Evolutionary conservation across 2,113 vertebrate genomes (phyloP).

Genomic region (Channa argus): DNA sequence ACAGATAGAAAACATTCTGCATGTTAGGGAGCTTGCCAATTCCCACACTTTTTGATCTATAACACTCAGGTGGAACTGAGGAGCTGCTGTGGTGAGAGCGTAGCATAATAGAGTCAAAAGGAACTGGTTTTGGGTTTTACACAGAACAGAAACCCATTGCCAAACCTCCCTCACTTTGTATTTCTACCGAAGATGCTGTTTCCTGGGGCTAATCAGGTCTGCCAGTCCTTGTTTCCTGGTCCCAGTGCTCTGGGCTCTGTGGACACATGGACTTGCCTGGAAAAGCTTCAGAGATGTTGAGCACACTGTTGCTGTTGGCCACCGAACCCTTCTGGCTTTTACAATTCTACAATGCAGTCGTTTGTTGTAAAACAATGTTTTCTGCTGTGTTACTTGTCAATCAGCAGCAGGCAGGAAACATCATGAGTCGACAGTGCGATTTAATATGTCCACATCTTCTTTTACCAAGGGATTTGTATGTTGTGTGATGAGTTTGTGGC

Average conservation of each 20-base stretch:
- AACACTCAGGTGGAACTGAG: conserved; percentile 4
- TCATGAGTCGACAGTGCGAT: conserved; percentile 12
- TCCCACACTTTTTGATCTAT: background rate
- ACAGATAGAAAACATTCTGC: background rate
- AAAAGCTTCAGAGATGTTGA: conserved; percentile 60
- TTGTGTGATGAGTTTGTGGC: conserved; percentile 47
- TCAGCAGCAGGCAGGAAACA: conserved; percentile 52
- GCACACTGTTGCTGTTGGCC: conserved; percentile 77
- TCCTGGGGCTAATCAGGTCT: conserved; percentile 64
- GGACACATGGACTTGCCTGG: conserved; percentile 62
- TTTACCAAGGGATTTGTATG: conserved; percentile 45
- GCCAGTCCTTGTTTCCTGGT: conserved; percentile 76
- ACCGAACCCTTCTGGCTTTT: conserved; percentile 29
- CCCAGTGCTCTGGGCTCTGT: conserved; percentile 44
- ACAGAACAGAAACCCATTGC: conserved; percentile 35
- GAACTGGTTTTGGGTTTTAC: conserved; percentile 42
- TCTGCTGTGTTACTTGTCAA: conserved; percentile 44
- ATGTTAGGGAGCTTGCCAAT: background rate
- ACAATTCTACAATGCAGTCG: conserved; percentile 60
- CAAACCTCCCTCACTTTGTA: conserved; percentile 50
- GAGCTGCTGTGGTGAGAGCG: conserved; percentile 15
- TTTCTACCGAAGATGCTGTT: conserved; percentile 53
- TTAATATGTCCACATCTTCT: conserved; percentile 53
- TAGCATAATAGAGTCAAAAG: conserved; percentile 19
- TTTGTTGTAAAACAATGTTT: conserved; percentile 72